Conservation (phyloP, 2,888 invertebrate genomes). For the Diploptera punctata region DNA sequence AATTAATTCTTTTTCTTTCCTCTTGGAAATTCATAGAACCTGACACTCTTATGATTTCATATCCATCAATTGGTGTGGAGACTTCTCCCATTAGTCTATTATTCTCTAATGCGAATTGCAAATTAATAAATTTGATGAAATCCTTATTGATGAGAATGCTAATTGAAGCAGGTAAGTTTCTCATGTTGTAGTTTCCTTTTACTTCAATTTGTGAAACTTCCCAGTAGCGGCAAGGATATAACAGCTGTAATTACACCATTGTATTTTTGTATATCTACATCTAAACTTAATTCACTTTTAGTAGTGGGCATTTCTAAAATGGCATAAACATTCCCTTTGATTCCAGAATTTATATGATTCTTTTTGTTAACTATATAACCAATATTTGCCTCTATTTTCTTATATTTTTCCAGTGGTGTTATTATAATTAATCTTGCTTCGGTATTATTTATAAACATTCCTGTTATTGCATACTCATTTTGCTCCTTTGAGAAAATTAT, state of each 20-base stretch:
- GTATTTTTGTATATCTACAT: background rate
- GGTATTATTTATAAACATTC: background rate
- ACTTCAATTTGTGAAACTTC: background rate
- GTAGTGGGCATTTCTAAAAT: background rate
- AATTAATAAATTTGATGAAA: background rate
- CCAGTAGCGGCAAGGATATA: background rate
- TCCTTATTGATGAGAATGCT: background rate
- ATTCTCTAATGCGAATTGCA: background rate
- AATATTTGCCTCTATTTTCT: conserved; percentile 19
- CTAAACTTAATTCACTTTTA: conserved; percentile 2
- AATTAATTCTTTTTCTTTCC: background rate
- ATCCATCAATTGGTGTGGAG: conserved; percentile 15
- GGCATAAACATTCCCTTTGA: background rate
- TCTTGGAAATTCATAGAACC: background rate
- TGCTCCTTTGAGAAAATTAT: background rate
- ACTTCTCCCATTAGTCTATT: conserved; percentile 13
- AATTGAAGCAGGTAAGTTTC: background rate
- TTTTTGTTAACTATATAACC: background rate
- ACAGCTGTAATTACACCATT: background rate
- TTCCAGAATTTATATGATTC: background rate
- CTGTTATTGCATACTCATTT: background rate
- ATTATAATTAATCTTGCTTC: conserved; percentile 26
- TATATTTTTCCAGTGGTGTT: conserved; percentile 23
- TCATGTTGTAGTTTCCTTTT: background rate
- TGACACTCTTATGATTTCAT: background rate